Percentiles rank a stretch among this genome's conserved stretches.
phyloP scores from a whole-genome alignment of 2,888 invertebrate genomes.

The Drosophila quinaria region DNA sequence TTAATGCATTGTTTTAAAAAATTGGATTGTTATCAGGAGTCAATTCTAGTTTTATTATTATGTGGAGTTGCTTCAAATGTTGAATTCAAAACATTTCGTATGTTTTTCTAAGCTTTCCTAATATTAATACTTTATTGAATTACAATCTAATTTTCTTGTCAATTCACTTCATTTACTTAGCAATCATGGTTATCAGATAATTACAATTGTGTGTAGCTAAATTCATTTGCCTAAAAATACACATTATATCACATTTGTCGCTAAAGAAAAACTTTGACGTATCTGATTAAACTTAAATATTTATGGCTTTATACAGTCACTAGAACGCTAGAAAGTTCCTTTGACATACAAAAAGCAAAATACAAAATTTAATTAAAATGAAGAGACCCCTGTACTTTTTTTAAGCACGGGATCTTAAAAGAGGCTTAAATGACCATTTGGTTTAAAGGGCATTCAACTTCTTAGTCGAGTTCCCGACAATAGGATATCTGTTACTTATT shows the following conservation, averaged over 20 bases:
- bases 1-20: background rate
- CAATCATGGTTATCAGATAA: slow-evolving; percentile 12
- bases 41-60: no score
- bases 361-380: background rate
- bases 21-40: background rate
- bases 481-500: no score
- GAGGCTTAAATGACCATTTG: background rate
- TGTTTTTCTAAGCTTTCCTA: background rate
- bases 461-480: background rate
- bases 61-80: no score
- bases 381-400: no score
- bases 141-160: background rate
- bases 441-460: background rate
- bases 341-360: background rate
- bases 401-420: no score
- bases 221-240: background rate
- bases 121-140: background rate
- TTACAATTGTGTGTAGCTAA: background rate
- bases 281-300: background rate
- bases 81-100: background rate
- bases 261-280: background rate
- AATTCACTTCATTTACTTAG: slow-evolving; percentile 1
- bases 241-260: slow-evolving; percentile 3
- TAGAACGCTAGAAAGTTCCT: background rate
- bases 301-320: background rate